Conservation (phyloP, 1,140 invertebrate genomes). For the Neodiprion pinetum region DNA sequence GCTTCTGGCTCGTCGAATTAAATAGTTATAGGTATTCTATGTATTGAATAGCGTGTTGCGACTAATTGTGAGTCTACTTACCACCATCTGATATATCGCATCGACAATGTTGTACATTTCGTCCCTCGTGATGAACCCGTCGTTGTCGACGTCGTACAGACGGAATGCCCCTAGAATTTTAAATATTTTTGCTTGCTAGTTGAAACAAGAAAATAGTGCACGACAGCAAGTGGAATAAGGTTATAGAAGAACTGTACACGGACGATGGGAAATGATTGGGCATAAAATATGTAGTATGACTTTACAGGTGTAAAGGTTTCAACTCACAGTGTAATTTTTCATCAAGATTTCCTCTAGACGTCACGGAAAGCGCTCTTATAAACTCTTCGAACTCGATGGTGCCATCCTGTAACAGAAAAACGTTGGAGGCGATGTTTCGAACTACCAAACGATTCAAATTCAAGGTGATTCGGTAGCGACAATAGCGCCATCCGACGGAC, state of each 20-base stretch:
- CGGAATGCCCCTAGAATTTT: conserved; percentile 90
- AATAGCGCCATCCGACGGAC: too few relatives aligned
- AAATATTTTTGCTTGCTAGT: conserved; percentile 22
- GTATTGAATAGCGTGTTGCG: too few relatives aligned
- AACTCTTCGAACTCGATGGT: conserved; percentile 98
- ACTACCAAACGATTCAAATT: conserved; percentile 1
- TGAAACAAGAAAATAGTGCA: too few relatives aligned
- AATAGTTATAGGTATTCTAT: too few relatives aligned
- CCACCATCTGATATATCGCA: conserved; percentile 99
- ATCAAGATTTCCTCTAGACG: conserved; percentile 94
- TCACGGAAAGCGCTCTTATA: conserved; percentile 93
- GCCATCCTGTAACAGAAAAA: conserved; percentile 79
- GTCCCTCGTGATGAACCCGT: conserved; percentile 95
- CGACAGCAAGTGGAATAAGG: too few relatives aligned
- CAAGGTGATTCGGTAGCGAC: neutral
- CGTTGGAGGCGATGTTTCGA: neutral
- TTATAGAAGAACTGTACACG: too few relatives aligned
- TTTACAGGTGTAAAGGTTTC: neutral
- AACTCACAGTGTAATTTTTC: conserved; percentile 96
- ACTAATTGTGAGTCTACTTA: conserved; percentile 63
- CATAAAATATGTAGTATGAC: too few relatives aligned
- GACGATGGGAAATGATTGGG: too few relatives aligned
- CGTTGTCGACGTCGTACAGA: conserved; percentile 97
- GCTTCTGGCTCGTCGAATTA: too few relatives aligned
- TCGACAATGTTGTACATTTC: conserved; percentile 99